phyloP scores from a whole-genome alignment of 2,113 vertebrate genomes.

The Perognathus longimembris region DNA sequence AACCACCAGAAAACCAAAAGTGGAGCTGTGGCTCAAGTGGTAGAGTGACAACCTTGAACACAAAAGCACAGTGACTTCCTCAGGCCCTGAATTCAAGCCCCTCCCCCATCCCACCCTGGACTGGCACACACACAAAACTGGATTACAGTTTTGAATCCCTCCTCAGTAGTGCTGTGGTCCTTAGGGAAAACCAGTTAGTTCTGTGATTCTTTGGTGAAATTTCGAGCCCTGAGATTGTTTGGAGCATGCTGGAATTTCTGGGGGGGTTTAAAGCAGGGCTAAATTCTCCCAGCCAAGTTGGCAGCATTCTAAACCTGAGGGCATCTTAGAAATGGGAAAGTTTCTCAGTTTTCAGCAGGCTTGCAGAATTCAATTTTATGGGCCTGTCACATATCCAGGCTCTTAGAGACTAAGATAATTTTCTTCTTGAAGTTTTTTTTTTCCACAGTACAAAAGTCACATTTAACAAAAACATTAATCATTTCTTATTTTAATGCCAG shows the following conservation, averaged over 20 bases:
- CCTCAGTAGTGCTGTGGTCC: background rate
- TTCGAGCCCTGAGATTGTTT: background rate
- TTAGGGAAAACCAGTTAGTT: conserved; percentile 1
- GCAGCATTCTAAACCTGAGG: background rate
- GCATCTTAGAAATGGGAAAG: background rate
- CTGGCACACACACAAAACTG: background rate
- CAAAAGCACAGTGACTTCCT: no score
- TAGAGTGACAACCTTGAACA: no score
- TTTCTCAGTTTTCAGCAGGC: background rate
- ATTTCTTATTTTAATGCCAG: background rate
- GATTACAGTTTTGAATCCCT: background rate
- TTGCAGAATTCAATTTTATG: background rate
- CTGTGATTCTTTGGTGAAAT: background rate
- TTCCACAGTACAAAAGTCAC: background rate
- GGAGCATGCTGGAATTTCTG: background rate
- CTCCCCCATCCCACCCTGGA: no score
- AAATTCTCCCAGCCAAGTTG: background rate
- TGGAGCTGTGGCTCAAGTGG: no score
- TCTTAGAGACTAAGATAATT: background rate
- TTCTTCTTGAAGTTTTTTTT: conserved; percentile 25
- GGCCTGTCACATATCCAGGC: background rate
- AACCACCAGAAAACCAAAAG: no score
- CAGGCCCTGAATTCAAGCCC: no score
- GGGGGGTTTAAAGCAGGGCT: background rate
- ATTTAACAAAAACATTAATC: background rate